Evolutionary conservation across 2,113 vertebrate genomes (phyloP), one percentile per base, ranked within the genome.

Genomic region (Leiothrix lutea): DNA sequence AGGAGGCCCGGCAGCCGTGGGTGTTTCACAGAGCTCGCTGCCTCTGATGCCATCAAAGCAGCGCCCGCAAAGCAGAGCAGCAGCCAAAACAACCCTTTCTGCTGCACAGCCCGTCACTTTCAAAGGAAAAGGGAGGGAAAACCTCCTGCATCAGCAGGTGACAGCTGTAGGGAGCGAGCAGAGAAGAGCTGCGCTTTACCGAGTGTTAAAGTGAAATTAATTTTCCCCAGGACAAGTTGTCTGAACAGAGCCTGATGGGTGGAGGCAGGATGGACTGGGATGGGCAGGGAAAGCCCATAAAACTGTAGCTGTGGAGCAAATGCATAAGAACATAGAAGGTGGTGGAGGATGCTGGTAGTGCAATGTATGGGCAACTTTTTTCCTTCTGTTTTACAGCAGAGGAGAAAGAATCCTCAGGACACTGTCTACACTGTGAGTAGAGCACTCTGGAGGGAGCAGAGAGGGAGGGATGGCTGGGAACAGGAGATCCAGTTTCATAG

Each of bases 381-480:
- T 24, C 20, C 20, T 48, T 93, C 53, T 96, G 17, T 96, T 86
- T 95, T 86, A 64, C 91, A 94, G 94, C 97, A 97, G 88, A 97
- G 97, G 87, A 97, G 96, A 88, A 98, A 92, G 83, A 96, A 97
- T 19, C 95, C 97, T 8, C 97, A 98, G 31, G 98, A 98, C 31
- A 94, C 79, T 2, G 70, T 98, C 70, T 98, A 98, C 91, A 97
- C 96, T 3, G 98, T 98, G 94, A 98, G 98, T 98, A 83, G 12
- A 53, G 33, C n/a, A 35, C 23, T 5, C 22, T 28, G 60, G n/a
- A 47, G 13, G 24, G 5, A 35, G 42, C 16, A 42, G 25, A 31
- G 44, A 17, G n/a, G 58, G 50, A 66, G 56, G 42, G 45, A 33
- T 8, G 24, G 44, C 21, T 78, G 38, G 24, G 65, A 94, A 64